phyloP scores from a whole-genome alignment of 2,888 invertebrate genomes.

The Onthophagus sagittarius region DNA sequence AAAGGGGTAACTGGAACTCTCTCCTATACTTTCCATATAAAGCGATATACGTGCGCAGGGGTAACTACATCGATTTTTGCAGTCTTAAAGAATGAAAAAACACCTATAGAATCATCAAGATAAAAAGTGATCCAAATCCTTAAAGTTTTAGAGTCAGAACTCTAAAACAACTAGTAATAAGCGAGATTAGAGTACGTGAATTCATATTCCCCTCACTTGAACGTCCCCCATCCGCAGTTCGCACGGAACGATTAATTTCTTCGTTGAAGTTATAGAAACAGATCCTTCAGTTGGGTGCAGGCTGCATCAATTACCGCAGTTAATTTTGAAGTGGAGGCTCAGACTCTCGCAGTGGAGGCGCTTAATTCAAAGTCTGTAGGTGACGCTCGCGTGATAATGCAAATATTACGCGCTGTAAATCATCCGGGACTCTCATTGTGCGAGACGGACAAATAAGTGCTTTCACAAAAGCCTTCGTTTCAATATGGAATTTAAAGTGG shows the following conservation, averaged over 20 bases:
- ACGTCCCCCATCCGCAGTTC: neutral
- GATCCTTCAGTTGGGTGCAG: neutral
- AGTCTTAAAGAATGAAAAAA: too few species aligned
- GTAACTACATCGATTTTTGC: too few species aligned
- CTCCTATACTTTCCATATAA: too few species aligned
- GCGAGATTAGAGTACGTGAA: neutral
- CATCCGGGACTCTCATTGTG: neutral
- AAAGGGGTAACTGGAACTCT: too few species aligned
- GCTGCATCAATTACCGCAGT: neutral
- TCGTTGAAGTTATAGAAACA: neutral
- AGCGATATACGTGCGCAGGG: too few species aligned
- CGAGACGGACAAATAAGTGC: neutral
- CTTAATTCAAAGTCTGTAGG: neutral
- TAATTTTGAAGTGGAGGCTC: neutral
- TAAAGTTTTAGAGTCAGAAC: too few species aligned
- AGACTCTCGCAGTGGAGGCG: neutral
- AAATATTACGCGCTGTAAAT: neutral
- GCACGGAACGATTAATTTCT: neutral
- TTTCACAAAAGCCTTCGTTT: neutral
- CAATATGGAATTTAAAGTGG: neutral
- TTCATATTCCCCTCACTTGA: neutral
- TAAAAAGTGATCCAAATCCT: too few species aligned
- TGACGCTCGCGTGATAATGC: neutral
- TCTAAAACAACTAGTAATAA: too few species aligned
- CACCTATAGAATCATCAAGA: too few species aligned